Evolutionary conservation across 1,140 invertebrate genomes (phyloP).

Genomic region (Phortica variegata): DNA sequence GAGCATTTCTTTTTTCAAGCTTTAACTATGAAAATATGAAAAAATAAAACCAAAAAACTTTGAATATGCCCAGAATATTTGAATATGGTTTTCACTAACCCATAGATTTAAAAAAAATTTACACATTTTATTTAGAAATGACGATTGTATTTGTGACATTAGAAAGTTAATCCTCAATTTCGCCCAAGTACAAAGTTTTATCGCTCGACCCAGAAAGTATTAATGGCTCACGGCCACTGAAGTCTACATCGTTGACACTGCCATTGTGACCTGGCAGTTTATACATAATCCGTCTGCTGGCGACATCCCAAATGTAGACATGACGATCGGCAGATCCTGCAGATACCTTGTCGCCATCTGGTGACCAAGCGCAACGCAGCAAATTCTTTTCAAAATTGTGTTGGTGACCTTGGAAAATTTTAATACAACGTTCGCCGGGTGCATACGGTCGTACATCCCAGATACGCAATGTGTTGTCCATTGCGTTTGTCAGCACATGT

Average conservation of each 20-base stretch:
- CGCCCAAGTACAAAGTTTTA: conserved; percentile 93
- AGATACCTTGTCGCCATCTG: conserved; percentile 80
- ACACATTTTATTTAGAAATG: too few relatives aligned
- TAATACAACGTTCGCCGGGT: conserved; percentile 89
- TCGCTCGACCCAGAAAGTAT: conserved; percentile 93
- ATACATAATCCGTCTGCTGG: conserved; percentile 86
- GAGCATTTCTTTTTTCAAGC: too few relatives aligned
- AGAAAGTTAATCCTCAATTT: conserved; percentile 85
- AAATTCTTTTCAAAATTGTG: conserved; percentile 98
- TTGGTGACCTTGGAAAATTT: conserved; percentile 89
- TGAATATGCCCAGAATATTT: too few relatives aligned
- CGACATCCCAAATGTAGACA: conserved; percentile 97
- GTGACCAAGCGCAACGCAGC: conserved; percentile 84
- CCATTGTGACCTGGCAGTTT: conserved; percentile 98
- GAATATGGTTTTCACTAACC: too few relatives aligned
- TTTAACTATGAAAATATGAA: too few relatives aligned
- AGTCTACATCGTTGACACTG: conserved; percentile 94
- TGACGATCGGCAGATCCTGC: conserved; percentile 94
- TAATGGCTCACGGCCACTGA: conserved; percentile 94
- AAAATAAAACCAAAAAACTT: too few relatives aligned
- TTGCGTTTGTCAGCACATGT: conserved; percentile 91
- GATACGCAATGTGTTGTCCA: conserved; percentile 90
- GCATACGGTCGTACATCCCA: conserved; percentile 82
- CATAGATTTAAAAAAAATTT: too few relatives aligned
- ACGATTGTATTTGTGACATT: too few relatives aligned